Base-by-base conservation (phyloP, 2,113 vertebrate genomes). In the Hippopotamus amphibius region DNA sequence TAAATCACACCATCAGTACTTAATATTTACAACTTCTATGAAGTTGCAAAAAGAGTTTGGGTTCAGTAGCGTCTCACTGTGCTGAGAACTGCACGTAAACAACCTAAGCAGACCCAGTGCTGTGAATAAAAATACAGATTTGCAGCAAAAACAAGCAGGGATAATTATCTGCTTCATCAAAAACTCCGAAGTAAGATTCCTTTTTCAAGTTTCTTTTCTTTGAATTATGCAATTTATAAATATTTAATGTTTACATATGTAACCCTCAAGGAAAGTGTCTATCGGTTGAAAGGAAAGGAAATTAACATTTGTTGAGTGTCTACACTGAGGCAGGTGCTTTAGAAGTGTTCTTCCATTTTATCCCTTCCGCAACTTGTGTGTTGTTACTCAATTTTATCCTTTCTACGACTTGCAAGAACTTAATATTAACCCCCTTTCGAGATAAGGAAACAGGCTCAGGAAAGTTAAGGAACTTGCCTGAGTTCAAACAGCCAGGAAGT, bases 151-250 rank as follows among this genome's bases (percentile, higher is more conserved):
- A 88, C 55, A 81, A 96, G 61, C 2, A 0, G 17, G 21, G 21
- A 53, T 59, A 57, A 83, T 80, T 86, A 61, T 48, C 37, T 55
- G 37, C 61, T 88, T 87, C n/a, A 86, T 68, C 5, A 53, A 93
- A 88, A 96, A 87, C 30, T 50, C 61, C 6, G 1, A 88, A 72
- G 30, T 22, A 50, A 94, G 79, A 72, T 65, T 61, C 41, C 65
- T 95, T 96, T 96, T 96, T 59, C 80, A 85, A 68, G 90, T 84
- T 77, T 93, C 26, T 6, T 74, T 92, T 97, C 68, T 76, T 4
- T 66, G 6, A 95, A 93, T 93, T 88, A 65, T 37, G 41, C 33
- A 74, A 93, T 19, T 88, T 85, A 96, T 95, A 97, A 94, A 81
- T 94, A 95, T 79, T 82, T 97, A 11, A 93, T 65, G 53, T 85